Percentiles rank a stretch among this genome's conserved stretches.
Evolutionary conservation across 2,113 vertebrate genomes (phyloP).

Genomic region (Pedionomus torquatus): DNA sequence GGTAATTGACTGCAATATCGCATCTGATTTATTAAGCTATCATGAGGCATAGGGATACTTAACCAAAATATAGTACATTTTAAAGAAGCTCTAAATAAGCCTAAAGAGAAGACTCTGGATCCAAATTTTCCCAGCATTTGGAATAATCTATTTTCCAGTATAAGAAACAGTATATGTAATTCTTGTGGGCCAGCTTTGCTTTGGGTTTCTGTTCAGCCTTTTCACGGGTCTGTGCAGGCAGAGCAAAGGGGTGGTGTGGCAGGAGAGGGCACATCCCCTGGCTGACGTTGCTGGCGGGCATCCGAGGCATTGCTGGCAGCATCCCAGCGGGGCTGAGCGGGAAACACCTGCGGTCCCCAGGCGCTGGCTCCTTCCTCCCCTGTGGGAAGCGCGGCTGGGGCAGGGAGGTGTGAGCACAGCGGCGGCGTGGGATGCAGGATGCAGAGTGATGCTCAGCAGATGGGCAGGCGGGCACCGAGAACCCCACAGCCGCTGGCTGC

Average conservation of each 20-base stretch:
- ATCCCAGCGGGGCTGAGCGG: rapidly evolving
- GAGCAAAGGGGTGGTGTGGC: neutral
- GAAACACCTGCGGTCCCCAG: neutral
- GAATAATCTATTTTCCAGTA: neutral
- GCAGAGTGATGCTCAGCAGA: neutral
- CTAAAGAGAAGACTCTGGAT: neutral
- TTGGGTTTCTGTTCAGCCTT: neutral
- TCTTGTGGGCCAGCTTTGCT: neutral
- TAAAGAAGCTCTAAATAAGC: neutral
- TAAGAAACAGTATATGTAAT: neutral
- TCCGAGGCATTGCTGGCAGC: neutral
- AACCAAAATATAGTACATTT: neutral
- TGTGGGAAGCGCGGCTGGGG: neutral
- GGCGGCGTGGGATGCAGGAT: rapidly evolving
- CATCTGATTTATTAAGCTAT: neutral
- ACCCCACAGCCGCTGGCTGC: neutral
- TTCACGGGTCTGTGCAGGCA: neutral
- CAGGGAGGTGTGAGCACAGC: neutral
- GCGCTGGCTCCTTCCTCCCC: neutral
- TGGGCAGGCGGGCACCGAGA: rapidly evolving
- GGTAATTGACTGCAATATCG: neutral
- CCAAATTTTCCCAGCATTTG: neutral
- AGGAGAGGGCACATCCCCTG: neutral
- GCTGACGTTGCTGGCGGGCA: rapidly evolving
- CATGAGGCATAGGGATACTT: neutral